Conservation (phyloP, 1,140 invertebrate genomes). For the Magallana ariakensis region DNA sequence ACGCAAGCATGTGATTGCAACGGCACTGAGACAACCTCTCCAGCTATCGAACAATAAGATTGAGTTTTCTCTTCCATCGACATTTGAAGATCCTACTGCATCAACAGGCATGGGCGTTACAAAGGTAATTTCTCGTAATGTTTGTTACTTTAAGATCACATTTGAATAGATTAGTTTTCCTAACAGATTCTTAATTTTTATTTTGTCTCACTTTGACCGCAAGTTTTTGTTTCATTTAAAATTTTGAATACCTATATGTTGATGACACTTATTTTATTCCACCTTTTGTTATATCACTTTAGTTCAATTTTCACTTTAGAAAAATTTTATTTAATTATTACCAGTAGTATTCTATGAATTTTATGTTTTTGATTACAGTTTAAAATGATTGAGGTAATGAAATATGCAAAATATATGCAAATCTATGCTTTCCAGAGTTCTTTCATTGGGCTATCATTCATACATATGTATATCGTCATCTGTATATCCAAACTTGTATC, state of each 20-base stretch:
- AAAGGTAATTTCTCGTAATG: conserved; percentile 62
- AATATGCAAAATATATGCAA: not conserved
- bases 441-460: not conserved
- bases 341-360: too few relatives aligned
- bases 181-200: not conserved
- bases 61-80: conserved; percentile 70
- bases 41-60: conserved; percentile 72
- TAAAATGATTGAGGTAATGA: conserved; percentile 19
- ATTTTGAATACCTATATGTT: too few relatives aligned
- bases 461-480: not conserved
- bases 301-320: too few relatives aligned
- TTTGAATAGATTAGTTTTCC: not conserved
- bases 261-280: too few relatives aligned
- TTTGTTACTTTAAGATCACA: not conserved
- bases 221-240: too few relatives aligned
- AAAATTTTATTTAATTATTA: too few relatives aligned
- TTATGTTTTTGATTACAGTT: conserved; percentile 3
- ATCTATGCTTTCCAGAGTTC: not conserved
- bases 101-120: conserved; percentile 63
- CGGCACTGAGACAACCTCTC: conserved; percentile 75
- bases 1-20: conserved; percentile 76
- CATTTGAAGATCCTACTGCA: conserved; percentile 65
- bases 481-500: not conserved
- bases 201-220: not conserved
- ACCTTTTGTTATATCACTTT: too few relatives aligned